Base-by-base conservation (phyloP, 2,797 vertebrate species). In the Bradypodion pumilum region DNA sequence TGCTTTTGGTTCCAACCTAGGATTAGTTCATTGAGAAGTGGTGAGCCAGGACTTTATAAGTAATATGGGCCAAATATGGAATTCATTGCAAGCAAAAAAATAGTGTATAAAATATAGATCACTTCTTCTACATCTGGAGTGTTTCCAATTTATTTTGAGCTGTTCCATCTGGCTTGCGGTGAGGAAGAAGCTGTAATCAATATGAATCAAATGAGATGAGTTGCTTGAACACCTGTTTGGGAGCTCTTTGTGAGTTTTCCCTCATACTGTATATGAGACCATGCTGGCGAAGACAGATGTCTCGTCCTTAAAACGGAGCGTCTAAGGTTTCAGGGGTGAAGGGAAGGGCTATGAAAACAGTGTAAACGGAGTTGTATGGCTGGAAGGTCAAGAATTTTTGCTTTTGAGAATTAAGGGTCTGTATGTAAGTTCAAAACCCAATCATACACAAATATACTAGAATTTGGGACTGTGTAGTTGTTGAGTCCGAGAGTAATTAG, bases 161-260 rank as follows among this genome's bases (percentile, higher is more conserved):
- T 88, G 89, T 83, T 91, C 87, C 42, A 77, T 83, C 44, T 25
- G 78, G 23, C 74, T 84, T 87, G 25, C 1, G 80, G 74, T 86
- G 83, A 88, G 87, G 92, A 93, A 91, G 86, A 56, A 56, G 19
- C 13, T 3, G 52, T 15, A 56, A 44, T 46, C n/a, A n/a, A n/a
- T n/a, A n/a, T n/a, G n/a, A n/a, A n/a, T n/a, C 87, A 88, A 85
- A 85, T 35, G 0, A 73, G 81, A 82, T 85, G 82, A 62, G 65
- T 16, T 88, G 52, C 68, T 68, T 81, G 87, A 89, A 88, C 93
- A 94, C 93, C 93, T 94, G 94, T 92, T 93, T 82, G 12, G 2
- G 91, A 91, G 91, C 90, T 92, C 94, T 91, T 87, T 59, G 85
- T 90, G 52, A 89, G 90, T 93, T 95, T 92, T 91, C 91, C 25